Base-by-base conservation (phyloP, 2,113 vertebrate genomes). In the Erythrocercus mccallii region DNA sequence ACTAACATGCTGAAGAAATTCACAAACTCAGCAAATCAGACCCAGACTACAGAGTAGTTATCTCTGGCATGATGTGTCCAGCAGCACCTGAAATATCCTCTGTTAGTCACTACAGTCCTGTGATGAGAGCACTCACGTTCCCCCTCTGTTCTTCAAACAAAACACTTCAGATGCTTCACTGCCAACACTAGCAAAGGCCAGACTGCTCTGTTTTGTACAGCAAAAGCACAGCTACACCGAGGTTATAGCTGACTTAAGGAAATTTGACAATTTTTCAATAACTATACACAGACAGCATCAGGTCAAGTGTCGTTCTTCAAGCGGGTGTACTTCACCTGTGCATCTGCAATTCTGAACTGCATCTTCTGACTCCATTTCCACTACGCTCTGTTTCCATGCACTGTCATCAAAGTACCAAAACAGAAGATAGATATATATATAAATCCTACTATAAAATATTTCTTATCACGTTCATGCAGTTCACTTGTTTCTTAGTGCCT, bases 401-500 rank as follows among this genome's bases (percentile, higher is more conserved):
- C 51, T 86, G 21, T 28, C 85, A 84, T 73, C 88, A 88, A 38
- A 82, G 11, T 38, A n/a, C 24, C 62, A 40, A 54, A 80, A 81
- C 54, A n/a, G 8, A 33, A 42, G 2, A 50, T 1, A 60, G 23
- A 47, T 15, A 40, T 30, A n/a, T 15, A 37, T 16, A 40, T 35
- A 90, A 86, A 77, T 83, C 33, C 76, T 37, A 48, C 37, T 44
- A 15, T 22, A 82, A 93, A 81, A 68, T 80, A 76, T 72, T 64
- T 87, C 69, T 96, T 95, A 88, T 92, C 83, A 87, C 7, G 1
- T 60, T 71, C 24, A 62, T 17, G 31, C 64, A 68, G n/a, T 84
- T 95, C 69, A 65, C 27, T 92, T 94, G 51, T 94, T 95, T 51
- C 69, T 86, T 61, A 69, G 25, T 86, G 48, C 28, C 27, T 91